Evolutionary conservation across 2,888 invertebrate genomes (phyloP).

Genomic region (Uropetala carovei): DNA sequence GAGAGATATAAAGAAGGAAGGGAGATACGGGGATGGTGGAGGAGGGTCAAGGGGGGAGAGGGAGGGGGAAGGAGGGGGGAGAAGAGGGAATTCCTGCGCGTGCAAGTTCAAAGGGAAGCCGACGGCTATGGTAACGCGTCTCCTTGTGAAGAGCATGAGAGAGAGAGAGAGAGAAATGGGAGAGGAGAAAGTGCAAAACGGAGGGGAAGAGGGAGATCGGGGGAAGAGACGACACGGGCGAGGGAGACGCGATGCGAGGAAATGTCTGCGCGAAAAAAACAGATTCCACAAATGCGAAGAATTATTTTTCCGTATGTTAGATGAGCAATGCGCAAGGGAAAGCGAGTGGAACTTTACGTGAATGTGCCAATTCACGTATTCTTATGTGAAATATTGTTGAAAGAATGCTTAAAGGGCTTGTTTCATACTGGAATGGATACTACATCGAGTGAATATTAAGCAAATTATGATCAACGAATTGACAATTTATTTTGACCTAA

Average conservation of each 20-base stretch:
- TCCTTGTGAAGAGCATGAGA: not conserved
- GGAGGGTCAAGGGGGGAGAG: not conserved
- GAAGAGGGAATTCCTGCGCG: conserved; percentile 49
- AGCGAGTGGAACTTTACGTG: no score
- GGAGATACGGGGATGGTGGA: conserved; percentile 5
- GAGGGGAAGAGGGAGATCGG: not conserved
- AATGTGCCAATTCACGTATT: no score
- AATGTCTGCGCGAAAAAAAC: not conserved
- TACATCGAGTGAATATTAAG: not conserved
- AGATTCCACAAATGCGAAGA: not conserved
- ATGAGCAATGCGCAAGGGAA: no score
- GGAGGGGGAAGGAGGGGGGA: not conserved
- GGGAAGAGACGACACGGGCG: not conserved
- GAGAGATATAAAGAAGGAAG: not conserved
- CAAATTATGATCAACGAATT: not conserved
- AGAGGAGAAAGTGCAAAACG: conserved; percentile 33
- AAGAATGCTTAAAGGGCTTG: no score
- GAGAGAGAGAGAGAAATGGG: not conserved
- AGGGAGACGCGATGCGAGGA: not conserved
- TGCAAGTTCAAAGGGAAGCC: conserved; percentile 60
- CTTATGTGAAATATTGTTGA: no score
- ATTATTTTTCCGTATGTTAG: not conserved
- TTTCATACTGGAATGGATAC: not conserved
- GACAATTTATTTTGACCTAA: no score
- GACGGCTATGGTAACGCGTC: conserved; percentile 50